A percentile compares a stretch with the other conserved stretches of the same genome.
Evolutionary conservation across 2,797 vertebrate genomes (phyloP).

Genomic region (Pteropus rufus): DNA sequence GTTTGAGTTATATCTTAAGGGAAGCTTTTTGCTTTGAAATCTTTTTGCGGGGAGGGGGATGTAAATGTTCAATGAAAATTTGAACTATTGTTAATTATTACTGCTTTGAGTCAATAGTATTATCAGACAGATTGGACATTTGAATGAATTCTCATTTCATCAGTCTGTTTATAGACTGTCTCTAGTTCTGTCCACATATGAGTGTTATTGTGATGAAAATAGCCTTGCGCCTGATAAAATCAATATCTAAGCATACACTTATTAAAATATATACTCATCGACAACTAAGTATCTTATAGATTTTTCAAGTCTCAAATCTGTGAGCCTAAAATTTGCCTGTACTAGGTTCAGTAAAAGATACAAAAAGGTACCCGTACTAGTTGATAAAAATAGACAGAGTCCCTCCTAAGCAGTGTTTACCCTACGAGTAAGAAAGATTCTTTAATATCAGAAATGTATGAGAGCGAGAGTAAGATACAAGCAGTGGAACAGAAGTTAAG

Average conservation of each 20-base stretch:
- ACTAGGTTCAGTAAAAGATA: slow-evolving; percentile 7
- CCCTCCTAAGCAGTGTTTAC: background rate
- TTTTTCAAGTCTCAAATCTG: background rate
- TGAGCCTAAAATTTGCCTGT: background rate
- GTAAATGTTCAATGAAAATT: background rate
- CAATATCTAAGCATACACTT: background rate
- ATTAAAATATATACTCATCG: slow-evolving; percentile 25
- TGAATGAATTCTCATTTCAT: background rate
- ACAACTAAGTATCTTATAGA: background rate
- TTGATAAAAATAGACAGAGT: background rate
- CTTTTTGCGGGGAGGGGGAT: background rate
- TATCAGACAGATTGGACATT: background rate
- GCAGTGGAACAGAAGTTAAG: background rate
- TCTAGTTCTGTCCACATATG: background rate
- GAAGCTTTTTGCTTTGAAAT: slow-evolving; percentile 5
- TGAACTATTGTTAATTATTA: background rate
- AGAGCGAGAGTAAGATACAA: background rate
- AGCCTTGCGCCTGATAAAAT: slow-evolving; percentile 3
- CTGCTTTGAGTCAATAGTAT: background rate
- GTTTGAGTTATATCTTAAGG: background rate
- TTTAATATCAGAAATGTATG: background rate
- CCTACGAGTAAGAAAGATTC: background rate
- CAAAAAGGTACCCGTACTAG: background rate
- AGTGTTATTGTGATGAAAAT: background rate
- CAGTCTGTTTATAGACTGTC: background rate